Conservation (phyloP, 2,888 invertebrate species). For the Pecten maximus region DNA sequence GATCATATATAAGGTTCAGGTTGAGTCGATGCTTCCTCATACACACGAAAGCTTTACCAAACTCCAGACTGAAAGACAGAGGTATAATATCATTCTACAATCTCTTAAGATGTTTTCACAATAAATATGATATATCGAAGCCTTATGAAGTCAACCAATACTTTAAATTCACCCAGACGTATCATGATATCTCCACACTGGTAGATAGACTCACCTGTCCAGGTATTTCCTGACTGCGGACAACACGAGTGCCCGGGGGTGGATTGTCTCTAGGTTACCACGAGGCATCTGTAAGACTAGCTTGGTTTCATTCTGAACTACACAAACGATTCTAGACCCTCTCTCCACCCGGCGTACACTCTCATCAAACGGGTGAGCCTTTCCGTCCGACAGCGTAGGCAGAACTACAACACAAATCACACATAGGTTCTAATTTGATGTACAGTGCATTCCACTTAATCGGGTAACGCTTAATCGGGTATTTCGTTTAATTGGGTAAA, state of each 20-base stretch:
- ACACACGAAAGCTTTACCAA: constrained; percentile 89
- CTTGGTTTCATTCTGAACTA: constrained; percentile 87
- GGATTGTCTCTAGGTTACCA: constrained; percentile 95
- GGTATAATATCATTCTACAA: too few species aligned
- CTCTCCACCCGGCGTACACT: constrained; percentile 85
- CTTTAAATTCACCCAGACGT: not conserved
- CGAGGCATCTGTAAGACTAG: constrained; percentile 95
- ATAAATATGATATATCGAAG: too few species aligned
- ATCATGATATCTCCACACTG: not conserved
- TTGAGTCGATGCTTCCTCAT: constrained; percentile 93
- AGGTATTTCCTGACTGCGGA: constrained; percentile 88
- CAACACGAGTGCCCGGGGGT: constrained; percentile 91
- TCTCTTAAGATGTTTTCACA: too few species aligned
- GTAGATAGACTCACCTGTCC: constrained; percentile 81
- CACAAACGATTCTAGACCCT: constrained; percentile 87
- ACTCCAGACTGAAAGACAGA: constrained; percentile 84
- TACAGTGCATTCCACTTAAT: too few species aligned
- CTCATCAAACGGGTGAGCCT: constrained; percentile 80
- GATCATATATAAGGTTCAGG: constrained; percentile 93
- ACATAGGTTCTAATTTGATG: too few species aligned
- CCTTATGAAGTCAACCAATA: not conserved
- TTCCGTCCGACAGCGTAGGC: constrained; percentile 76
- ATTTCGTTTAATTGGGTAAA: too few species aligned
- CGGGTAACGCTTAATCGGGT: too few species aligned
- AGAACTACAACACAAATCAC: constrained; percentile 65